phyloP scores from a whole-genome alignment of 2,797 vertebrate species.

The Fringilla coelebs region DNA sequence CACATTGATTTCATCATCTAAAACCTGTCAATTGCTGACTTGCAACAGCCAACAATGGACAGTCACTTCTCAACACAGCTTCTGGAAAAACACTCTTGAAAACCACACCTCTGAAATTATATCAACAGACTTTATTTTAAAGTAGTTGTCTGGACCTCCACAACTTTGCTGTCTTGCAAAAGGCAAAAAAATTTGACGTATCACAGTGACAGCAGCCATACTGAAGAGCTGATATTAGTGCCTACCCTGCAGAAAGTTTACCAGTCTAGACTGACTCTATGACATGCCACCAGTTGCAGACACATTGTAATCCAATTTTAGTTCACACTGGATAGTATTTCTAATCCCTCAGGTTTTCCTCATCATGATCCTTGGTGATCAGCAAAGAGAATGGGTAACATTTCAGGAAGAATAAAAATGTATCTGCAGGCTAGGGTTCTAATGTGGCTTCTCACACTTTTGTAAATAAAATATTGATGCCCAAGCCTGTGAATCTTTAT shows the following conservation, averaged over 20 bases:
- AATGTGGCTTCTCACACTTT: not conserved
- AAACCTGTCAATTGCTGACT: not conserved
- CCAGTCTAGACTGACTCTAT: not conserved
- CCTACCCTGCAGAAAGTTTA: not conserved
- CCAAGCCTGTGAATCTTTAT: not conserved
- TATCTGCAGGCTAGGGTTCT: not conserved
- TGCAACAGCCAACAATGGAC: not conserved
- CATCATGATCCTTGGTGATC: not conserved
- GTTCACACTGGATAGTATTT: not conserved
- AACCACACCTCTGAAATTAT: not conserved
- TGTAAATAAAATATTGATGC: not conserved
- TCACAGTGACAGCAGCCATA: not conserved
- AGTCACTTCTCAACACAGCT: not conserved
- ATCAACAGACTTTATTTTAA: not conserved
- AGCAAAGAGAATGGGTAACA: not conserved
- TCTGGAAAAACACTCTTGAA: not conserved
- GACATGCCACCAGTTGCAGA: not conserved
- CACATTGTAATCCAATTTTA: not conserved
- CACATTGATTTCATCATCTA: not conserved
- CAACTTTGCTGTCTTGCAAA: not conserved
- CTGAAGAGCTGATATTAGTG: not conserved
- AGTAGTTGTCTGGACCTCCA: not conserved
- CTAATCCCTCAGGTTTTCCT: not conserved
- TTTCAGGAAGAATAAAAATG: not conserved
- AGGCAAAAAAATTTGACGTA: not conserved